Percentiles rank a stretch among this genome's conserved stretches.
These are phyloP conservation scores for Macropus fuliginosus DNA, from an alignment of 2,797 vertebrate genomes.

Conservation along the genomic window DNA sequence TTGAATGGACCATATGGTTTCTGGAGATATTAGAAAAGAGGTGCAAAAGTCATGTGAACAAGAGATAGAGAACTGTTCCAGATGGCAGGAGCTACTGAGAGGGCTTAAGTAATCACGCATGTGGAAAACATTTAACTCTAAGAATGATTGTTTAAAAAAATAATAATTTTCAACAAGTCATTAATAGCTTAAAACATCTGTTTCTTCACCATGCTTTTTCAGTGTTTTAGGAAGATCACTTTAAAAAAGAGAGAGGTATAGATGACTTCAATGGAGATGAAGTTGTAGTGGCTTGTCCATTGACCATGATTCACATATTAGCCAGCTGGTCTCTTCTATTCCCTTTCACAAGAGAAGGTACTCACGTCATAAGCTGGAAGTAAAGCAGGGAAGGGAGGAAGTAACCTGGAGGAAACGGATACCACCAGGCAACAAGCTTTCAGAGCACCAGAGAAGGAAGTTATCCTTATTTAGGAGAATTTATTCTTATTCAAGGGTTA, in stretches of 20 bases:
- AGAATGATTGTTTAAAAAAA: conserved; percentile 33
- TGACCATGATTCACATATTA: too few relatives aligned
- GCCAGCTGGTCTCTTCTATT: background rate
- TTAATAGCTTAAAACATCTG: conserved; percentile 52
- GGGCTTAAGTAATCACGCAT: conserved; percentile 14
- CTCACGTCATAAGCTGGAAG: background rate
- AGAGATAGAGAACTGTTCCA: conserved; percentile 40
- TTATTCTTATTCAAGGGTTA: background rate
- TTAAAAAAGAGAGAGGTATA: conserved; percentile 18
- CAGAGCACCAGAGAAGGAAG: background rate
- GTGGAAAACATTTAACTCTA: conserved; percentile 56
- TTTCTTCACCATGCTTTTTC: conserved; percentile 22
- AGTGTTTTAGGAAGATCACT: conserved; percentile 22
- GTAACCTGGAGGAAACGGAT: background rate
- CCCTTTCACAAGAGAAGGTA: background rate
- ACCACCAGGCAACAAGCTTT: background rate
- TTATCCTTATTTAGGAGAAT: background rate
- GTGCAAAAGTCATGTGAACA: conserved; percentile 18
- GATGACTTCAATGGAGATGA: background rate
- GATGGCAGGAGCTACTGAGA: conserved; percentile 25
- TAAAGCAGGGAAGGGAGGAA: background rate
- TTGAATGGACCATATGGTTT: background rate
- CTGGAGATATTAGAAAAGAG: conserved; percentile 38
- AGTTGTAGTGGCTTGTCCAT: background rate
- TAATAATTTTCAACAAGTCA: conserved; percentile 10